These are phyloP conservation scores for Donacobius atricapilla DNA, from an alignment of 2,113 vertebrate genomes.

Conservation along the genomic window DNA sequence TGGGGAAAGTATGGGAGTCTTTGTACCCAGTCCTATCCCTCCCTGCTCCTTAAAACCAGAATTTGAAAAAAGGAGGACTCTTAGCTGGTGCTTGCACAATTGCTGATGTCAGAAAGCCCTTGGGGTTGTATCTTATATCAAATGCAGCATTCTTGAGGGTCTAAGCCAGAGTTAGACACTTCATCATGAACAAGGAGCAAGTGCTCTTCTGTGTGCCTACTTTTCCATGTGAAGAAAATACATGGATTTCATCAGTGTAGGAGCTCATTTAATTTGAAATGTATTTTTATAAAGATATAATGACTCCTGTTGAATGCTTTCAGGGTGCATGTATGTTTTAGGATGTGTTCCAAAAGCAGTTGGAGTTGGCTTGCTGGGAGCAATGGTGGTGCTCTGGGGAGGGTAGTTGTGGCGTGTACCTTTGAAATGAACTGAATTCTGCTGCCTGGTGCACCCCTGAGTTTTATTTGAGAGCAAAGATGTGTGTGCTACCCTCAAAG, in stretches of 20 bases:
- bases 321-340: neutral
- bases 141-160: neutral
- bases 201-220: neutral
- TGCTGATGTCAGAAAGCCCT: neutral
- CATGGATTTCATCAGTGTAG: neutral
- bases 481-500: neutral
- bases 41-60: neutral
- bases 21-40: neutral
- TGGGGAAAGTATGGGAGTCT: rapidly evolving
- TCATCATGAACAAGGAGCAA: neutral
- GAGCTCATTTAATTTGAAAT: neutral
- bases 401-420: neutral
- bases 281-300: neutral
- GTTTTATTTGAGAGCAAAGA: neutral
- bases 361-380: neutral
- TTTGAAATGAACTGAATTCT: neutral
- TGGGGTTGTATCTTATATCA: neutral
- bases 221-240: neutral
- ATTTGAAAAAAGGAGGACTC: neutral
- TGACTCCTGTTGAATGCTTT: neutral
- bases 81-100: neutral
- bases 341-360: neutral
- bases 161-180: neutral
- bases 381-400: neutral
- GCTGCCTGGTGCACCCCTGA: neutral